A percentile compares a stretch with the other conserved stretches of the same genome.
phyloP scores from a whole-genome alignment of 2,888 invertebrate genomes.

The Drosophila meridionalis region DNA sequence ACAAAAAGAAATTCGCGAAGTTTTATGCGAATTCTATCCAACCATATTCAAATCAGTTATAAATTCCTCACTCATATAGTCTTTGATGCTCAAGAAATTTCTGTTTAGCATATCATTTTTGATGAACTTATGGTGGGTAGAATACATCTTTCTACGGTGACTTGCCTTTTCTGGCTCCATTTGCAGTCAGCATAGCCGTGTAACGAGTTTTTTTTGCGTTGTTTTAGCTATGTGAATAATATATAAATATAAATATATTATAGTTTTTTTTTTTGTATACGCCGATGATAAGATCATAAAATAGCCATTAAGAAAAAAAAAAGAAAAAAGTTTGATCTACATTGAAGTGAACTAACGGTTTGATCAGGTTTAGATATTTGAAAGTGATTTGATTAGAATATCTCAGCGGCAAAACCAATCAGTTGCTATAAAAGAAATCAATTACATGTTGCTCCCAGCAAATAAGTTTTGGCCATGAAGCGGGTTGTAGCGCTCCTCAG shows the following conservation, averaged over 20 bases:
- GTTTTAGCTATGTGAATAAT: constrained; percentile 1
- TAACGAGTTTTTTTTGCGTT: constrained; percentile 34
- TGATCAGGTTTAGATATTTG: constrained; percentile 15
- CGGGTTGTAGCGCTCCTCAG: constrained; percentile 31
- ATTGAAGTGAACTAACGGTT: constrained; percentile 50
- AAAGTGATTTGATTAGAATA: constrained; percentile 27
- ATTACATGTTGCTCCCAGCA: constrained; percentile 30
- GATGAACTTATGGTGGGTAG: not conserved
- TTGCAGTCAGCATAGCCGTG: not conserved
- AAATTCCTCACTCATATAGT: not conserved
- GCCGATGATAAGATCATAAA: constrained; percentile 31
- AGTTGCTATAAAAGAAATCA: constrained; percentile 46
- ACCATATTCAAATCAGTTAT: not conserved
- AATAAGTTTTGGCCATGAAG: constrained; percentile 31
- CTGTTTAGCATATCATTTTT: constrained; percentile 28
- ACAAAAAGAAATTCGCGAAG: not conserved
- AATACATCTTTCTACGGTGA: too few relatives aligned
- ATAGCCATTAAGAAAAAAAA: constrained; percentile 11
- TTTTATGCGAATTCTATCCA: constrained; percentile 9
- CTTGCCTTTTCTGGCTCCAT: not conserved
- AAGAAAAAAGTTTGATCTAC: constrained; percentile 3
- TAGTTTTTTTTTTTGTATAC: not conserved
- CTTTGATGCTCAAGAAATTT: not conserved
- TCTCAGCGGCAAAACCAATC: not conserved
- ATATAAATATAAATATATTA: not conserved